Evolutionary conservation across 2,113 vertebrate species (phyloP).

Genomic region (Ascaphus truei): DNA sequence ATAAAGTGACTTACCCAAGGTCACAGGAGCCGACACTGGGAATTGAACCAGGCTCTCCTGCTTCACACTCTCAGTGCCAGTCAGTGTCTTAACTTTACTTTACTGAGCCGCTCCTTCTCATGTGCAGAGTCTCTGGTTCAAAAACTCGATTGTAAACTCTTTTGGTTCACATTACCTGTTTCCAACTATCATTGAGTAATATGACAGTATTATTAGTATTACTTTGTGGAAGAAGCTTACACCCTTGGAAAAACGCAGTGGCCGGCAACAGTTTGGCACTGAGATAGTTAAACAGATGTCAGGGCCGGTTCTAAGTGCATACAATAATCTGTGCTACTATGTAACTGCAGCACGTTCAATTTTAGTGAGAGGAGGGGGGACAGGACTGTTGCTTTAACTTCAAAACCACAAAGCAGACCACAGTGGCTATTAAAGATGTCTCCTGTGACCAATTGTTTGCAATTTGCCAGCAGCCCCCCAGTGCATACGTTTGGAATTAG

Average conservation of each 20-base stretch:
- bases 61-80: too few relatives aligned
- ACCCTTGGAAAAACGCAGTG: not conserved
- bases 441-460: conserved; percentile 25
- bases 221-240: too few relatives aligned
- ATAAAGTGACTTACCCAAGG: too few relatives aligned
- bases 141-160: too few relatives aligned
- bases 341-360: not conserved
- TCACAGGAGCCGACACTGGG: too few relatives aligned
- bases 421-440: conserved; percentile 17
- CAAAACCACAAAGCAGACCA: conserved; percentile 9
- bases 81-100: too few relatives aligned
- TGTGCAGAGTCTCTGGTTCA: too few relatives aligned
- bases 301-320: not conserved
- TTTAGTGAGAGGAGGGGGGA: not conserved
- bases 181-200: too few relatives aligned
- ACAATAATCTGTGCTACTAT: not conserved
- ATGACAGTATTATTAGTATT: too few relatives aligned
- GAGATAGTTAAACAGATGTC: not conserved
- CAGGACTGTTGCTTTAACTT: conserved; percentile 8
- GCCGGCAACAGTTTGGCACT: not conserved
- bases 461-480: conserved; percentile 14
- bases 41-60: too few relatives aligned
- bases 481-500: conserved; percentile 21
- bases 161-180: too few relatives aligned
- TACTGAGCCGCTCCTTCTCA: too few relatives aligned